Evolutionary conservation across 2,797 vertebrate species (phyloP).

Genomic region (Eutrigla gurnardus): DNA sequence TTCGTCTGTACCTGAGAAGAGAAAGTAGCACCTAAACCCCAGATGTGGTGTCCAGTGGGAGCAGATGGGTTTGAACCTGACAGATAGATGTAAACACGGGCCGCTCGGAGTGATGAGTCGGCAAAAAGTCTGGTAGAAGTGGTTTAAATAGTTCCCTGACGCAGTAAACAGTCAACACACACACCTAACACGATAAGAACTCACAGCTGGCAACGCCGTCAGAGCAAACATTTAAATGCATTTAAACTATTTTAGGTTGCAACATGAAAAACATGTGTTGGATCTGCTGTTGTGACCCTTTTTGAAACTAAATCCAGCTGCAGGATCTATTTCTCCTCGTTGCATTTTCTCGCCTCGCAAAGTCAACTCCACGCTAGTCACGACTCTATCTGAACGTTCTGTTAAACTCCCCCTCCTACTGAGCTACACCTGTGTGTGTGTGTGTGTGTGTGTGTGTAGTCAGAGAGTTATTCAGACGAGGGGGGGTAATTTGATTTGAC

Average conservation of each 20-base stretch:
- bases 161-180: background rate
- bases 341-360: conserved; percentile 27
- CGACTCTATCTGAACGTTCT: conserved; percentile 47
- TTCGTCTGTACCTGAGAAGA: no score
- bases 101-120: no score
- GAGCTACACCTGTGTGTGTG: conserved; percentile 49
- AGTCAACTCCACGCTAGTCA: conserved; percentile 52
- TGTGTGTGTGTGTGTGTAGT: conserved; percentile 24
- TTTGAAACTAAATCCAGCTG: background rate
- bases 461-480: conserved; percentile 4
- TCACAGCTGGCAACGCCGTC: background rate
- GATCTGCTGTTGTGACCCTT: background rate
- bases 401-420: conserved; percentile 32
- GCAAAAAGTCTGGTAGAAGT: no score
- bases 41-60: no score
- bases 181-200: background rate
- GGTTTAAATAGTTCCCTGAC: no score
- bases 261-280: no score
- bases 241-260: background rate
- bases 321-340: background rate
- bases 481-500: conserved; percentile 25
- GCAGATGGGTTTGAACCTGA: no score
- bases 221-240: no score
- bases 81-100: no score
- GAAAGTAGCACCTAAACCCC: no score